Evolutionary conservation across 2,113 vertebrate genomes (phyloP), one percentile per base, ranked within the genome.

Genomic region (Zeus faber): DNA sequence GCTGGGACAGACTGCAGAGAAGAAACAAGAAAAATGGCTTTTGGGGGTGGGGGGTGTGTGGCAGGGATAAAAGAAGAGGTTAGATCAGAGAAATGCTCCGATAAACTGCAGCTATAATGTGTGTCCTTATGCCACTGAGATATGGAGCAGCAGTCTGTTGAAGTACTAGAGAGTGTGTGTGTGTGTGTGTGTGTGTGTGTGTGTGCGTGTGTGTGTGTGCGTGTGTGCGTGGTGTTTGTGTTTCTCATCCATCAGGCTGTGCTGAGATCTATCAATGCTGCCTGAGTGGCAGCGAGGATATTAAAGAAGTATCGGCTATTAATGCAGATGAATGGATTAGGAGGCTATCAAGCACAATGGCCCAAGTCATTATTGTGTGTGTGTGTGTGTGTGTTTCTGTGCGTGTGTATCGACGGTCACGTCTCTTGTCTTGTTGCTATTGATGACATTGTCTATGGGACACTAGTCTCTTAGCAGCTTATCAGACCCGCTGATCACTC

Each of bases 351-450:
- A 62, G 48, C 56, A 48, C 10, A 22, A 61, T 10, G 24, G 65
- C 70, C 33, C 14, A 24, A 68, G 70, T 73, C 63, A 65, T 33
- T 13, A 33, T 1, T 10, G 31, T 33, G 31, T 10, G 5, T 33
- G 31, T n/a, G n/a, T n/a, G n/a, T n/a, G n/a, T n/a, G n/a, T n/a
- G n/a, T n/a, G n/a, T n/a, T n/a, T n/a, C 35, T 50, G 79, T 74
- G 67, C 59, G 72, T 65, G 58, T 67, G 39, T 79, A 80, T 85
- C 20, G 78, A 82, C 22, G 26, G 48, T 53, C 49, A n/a, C 52
- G 65, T 74, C 67, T 64, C 76, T 74, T 70, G 81, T 63, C 78
- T 80, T 72, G 81, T 80, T 80, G 74, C 54, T 77, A 79, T 84
- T 51, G 70, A 81, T 25, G 39, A 22, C 27, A 29, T 16, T 43